Base-by-base conservation (phyloP, 2,888 invertebrate genomes). In the Lapara coniferarum region DNA sequence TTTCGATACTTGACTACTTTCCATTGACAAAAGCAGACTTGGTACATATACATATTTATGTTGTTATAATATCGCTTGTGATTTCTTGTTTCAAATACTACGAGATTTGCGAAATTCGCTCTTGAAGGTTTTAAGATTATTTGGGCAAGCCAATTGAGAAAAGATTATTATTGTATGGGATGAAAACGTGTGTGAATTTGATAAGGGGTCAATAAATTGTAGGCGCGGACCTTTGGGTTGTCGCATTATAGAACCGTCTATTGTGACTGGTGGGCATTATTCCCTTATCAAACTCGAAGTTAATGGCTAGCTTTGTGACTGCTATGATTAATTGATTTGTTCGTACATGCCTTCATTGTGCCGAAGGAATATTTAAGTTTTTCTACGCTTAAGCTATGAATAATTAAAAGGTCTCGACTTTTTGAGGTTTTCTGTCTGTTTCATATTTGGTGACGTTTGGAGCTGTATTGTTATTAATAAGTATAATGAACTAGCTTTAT, bases 211-310 rank as follows among this genome's bases (percentile, higher is more conserved):
- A 85, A 90, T 92, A 91, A 91, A 91, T 91, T 84, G 85, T 76
- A 78, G 75, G 77, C 80, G 82, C 80, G 81, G 82, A 81, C 82
- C 86, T 83, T 84, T 83, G 84, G 85, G 88, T 83, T 88, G 89
- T 90, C 89, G 87, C 85, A 82, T 87, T 89, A 89, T 86, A 86
- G 87, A 80, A 83, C 78, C 80, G 81, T 76, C 88, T 83, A 89
- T 92, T 92, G 91, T 92, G 86, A 88, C 83, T 85, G 84, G 83
- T 85, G 85, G 87, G 87, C 86, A 89, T 91, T 91, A 91, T 91
- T 89, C 92, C 90, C 90, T 92, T 91, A 92, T 92, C 92, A 91
- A 92, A 88, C 89, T 87, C 85, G 87, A 91, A 92, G 91, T 92
- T 93, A 93, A 93, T 92, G 92, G 92, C 89, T 88, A 88, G 89